A percentile compares a stretch with the other conserved stretches of the same genome.
These are phyloP conservation scores for Piprites chloris DNA, from an alignment of 2,113 vertebrate genomes.

Conservation along the genomic window DNA sequence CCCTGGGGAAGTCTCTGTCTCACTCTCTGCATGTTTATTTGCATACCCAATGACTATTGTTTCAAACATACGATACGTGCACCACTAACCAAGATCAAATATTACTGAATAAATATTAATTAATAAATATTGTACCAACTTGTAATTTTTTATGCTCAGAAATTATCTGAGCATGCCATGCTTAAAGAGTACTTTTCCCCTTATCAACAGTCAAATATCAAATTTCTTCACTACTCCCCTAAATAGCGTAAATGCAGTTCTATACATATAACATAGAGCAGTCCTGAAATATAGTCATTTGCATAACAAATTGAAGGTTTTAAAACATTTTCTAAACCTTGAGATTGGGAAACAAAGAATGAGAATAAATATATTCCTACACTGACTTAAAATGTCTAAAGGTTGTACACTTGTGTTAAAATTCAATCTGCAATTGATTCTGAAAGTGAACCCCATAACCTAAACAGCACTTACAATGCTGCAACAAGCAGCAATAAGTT, in stretches of 20 bases:
- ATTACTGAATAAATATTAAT: not conserved
- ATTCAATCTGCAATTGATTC: not conserved
- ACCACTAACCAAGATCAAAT: not conserved
- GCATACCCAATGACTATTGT: not conserved
- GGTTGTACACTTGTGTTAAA: not conserved
- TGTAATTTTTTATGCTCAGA: not conserved
- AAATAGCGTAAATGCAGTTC: not conserved
- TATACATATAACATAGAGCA: not conserved
- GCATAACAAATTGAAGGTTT: not conserved
- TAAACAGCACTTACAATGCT: not conserved
- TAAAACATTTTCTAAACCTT: not conserved
- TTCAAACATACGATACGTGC: not conserved
- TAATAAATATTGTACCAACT: not conserved
- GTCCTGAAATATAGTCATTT: not conserved
- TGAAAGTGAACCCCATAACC: not conserved
- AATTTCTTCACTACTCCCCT: not conserved
- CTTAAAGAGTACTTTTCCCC: not conserved
- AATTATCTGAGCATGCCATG: not conserved
- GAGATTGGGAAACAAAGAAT: not conserved
- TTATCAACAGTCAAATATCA: not conserved
- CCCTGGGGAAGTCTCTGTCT: not conserved
- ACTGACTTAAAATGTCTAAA: not conserved
- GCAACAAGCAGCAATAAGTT: not conserved
- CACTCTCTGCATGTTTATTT: not conserved
- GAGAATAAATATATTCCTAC: not conserved